Conservation (phyloP, 2,888 invertebrate genomes). For the Hypomecis atomaria region DNA sequence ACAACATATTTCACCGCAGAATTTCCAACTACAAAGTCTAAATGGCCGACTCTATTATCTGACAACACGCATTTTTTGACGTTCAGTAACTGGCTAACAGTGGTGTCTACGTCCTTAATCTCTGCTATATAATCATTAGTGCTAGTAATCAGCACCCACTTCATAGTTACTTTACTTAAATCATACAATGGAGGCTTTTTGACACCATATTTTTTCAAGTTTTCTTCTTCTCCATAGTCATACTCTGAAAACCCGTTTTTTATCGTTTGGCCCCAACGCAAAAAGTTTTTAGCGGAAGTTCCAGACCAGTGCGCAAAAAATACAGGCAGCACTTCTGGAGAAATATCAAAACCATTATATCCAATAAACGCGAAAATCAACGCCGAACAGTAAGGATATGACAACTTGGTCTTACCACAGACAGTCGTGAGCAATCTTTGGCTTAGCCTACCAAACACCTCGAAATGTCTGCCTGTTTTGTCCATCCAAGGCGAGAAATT, state of each 20-base stretch:
- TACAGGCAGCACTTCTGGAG: constrained; percentile 43
- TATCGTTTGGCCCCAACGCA: constrained; percentile 50
- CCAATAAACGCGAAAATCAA: constrained; percentile 49
- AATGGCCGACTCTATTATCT: constrained; percentile 50
- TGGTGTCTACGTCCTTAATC: constrained; percentile 42
- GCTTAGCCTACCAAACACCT: constrained; percentile 44
- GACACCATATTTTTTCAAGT: constrained; percentile 43
- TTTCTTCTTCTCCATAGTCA: constrained; percentile 45
- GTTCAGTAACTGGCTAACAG: constrained; percentile 42
- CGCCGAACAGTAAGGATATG: constrained; percentile 48
- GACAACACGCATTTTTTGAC: constrained; percentile 46
- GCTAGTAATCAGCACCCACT: constrained; percentile 46
- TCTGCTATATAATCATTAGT: constrained; percentile 50
- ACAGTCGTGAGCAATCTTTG: constrained; percentile 39
- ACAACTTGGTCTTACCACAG: constrained; percentile 43
- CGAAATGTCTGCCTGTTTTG: constrained; percentile 31
- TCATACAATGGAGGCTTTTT: constrained; percentile 45
- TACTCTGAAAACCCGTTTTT: constrained; percentile 49
- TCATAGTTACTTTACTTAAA: constrained; percentile 43
- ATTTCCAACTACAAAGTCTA: constrained; percentile 54
- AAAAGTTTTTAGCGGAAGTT: constrained; percentile 50
- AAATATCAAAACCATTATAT: constrained; percentile 48
- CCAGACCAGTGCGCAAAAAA: constrained; percentile 49
- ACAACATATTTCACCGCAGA: constrained; percentile 49
- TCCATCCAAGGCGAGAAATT: constrained; percentile 20